Evolutionary conservation across 2,113 vertebrate species (phyloP).

Genomic region (Solea solea): DNA sequence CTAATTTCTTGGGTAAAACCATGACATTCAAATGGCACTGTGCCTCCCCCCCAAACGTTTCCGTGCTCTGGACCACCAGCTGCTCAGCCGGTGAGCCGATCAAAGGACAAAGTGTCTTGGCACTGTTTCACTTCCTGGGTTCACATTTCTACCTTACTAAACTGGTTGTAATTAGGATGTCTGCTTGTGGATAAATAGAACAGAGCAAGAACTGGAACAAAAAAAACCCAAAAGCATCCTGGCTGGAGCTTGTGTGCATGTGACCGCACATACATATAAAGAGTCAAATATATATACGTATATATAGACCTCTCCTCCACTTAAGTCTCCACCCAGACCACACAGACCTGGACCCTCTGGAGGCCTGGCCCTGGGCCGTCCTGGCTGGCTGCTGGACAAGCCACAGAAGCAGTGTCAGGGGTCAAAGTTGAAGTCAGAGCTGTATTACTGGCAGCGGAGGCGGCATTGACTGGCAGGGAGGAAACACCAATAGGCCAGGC

Average conservation of each 20-base stretch:
- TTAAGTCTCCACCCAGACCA: conserved; percentile 49
- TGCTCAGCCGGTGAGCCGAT: conserved; percentile 41
- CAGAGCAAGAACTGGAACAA: conserved; percentile 1
- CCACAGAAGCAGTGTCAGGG: conserved; percentile 14
- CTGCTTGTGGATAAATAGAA: conserved; percentile 41
- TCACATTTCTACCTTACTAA: conserved; percentile 67
- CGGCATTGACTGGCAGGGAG: conserved; percentile 50
- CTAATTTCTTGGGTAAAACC: conserved; percentile 34
- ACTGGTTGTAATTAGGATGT: conserved; percentile 63
- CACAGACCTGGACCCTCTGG: conserved; percentile 37
- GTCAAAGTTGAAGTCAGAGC: conserved; percentile 48
- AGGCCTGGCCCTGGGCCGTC: conserved; percentile 10
- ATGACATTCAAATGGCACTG: conserved; percentile 24
- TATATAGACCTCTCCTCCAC: conserved; percentile 14
- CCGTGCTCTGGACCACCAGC: conserved; percentile 52
- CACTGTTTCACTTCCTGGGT: conserved; percentile 57
- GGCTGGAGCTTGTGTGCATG: conserved; percentile 28
- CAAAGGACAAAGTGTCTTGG: conserved; percentile 63
- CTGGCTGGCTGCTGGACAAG: conserved; percentile 6
- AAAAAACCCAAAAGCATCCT: conserved; percentile 23
- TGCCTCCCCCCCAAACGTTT: not conserved
- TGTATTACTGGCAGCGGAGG: conserved; percentile 62
- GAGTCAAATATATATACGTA: conserved; percentile 20
- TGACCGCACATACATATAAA: conserved; percentile 36
- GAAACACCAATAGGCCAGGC: conserved; percentile 47